A percentile compares a stretch with the other conserved stretches of the same genome.
Conservation (phyloP, 2,113 vertebrate genomes). For the Phycodurus eques region DNA sequence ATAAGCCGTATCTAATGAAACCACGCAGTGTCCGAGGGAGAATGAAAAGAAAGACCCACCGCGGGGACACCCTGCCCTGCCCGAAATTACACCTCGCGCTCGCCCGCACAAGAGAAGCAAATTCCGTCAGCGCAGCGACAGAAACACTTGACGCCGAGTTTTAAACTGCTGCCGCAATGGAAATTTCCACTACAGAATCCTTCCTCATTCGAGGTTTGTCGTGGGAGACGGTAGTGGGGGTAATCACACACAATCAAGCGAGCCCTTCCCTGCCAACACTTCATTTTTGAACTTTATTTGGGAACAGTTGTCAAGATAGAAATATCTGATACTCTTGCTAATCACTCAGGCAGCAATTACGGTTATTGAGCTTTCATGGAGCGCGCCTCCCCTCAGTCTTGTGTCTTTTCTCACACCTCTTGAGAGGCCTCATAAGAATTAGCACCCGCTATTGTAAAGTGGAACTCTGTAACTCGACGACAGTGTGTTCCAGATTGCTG, state of each 20-base stretch:
- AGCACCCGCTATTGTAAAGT: background rate
- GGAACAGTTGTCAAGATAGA: slow-evolving; percentile 67
- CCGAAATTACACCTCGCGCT: slow-evolving; percentile 72
- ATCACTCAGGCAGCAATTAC: slow-evolving; percentile 59
- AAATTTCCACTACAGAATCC: slow-evolving; percentile 67
- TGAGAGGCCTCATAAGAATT: background rate
- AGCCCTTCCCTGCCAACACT: slow-evolving; percentile 23
- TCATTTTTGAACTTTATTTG: slow-evolving; percentile 42
- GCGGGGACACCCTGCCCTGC: slow-evolving; percentile 73
- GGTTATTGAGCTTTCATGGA: slow-evolving; percentile 54
- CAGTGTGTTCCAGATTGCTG: background rate
- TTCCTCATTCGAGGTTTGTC: slow-evolving; percentile 44
- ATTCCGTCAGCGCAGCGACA: slow-evolving; percentile 73
- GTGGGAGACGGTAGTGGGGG: slow-evolving; percentile 35
- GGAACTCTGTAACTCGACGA: background rate
- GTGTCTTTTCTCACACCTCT: slow-evolving; percentile 29
- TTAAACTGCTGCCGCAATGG: slow-evolving; percentile 59
- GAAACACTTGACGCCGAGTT: slow-evolving; percentile 72
- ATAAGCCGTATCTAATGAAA: slow-evolving; percentile 81
- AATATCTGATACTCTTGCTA: slow-evolving; percentile 66
- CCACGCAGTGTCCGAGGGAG: slow-evolving; percentile 64
- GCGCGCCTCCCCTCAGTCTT: slow-evolving; percentile 23
- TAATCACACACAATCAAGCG: slow-evolving; percentile 38
- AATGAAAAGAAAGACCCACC: slow-evolving; percentile 73
- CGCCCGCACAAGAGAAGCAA: slow-evolving; percentile 67